Evolutionary conservation across 2,888 invertebrate species (phyloP).

Genomic region (Cephus pygmeus): DNA sequence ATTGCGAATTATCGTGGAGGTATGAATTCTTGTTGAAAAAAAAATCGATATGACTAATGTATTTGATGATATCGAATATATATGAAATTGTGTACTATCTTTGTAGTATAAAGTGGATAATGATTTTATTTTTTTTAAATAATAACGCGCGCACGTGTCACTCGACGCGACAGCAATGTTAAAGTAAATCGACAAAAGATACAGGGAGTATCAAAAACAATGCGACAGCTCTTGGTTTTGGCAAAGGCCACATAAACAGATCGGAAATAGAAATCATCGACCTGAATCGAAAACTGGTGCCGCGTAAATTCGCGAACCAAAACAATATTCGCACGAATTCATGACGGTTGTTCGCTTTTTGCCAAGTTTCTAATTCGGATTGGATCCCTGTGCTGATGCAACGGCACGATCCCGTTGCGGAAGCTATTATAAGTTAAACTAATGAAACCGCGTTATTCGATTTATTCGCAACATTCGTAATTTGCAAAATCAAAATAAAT

Average conservation of each 20-base stretch:
- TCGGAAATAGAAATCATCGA: slow-evolving; percentile 49
- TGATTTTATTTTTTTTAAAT: background rate
- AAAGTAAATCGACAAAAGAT: background rate
- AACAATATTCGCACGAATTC: background rate
- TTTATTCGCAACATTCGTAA: background rate
- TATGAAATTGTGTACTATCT: background rate
- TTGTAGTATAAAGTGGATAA: background rate
- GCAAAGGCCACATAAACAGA: slow-evolving; percentile 45
- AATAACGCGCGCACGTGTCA: background rate
- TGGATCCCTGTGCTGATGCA: background rate
- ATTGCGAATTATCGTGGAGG: background rate
- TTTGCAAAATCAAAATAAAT: background rate
- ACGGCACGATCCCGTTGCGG: background rate
- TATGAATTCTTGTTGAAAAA: background rate
- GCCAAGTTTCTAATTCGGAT: slow-evolving; percentile 7
- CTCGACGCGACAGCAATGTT: background rate
- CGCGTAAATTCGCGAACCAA: background rate
- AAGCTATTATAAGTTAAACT: background rate
- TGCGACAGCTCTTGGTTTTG: slow-evolving; percentile 29
- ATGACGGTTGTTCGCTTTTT: background rate
- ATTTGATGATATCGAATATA: no score
- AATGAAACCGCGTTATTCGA: background rate
- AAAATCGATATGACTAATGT: background rate
- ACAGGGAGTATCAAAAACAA: background rate
- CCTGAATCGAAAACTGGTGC: slow-evolving; percentile 30